Percentiles rank a stretch among this genome's conserved stretches.
phyloP scores from a whole-genome alignment of 1,140 invertebrate genomes.

The Euwallacea fornicatus region DNA sequence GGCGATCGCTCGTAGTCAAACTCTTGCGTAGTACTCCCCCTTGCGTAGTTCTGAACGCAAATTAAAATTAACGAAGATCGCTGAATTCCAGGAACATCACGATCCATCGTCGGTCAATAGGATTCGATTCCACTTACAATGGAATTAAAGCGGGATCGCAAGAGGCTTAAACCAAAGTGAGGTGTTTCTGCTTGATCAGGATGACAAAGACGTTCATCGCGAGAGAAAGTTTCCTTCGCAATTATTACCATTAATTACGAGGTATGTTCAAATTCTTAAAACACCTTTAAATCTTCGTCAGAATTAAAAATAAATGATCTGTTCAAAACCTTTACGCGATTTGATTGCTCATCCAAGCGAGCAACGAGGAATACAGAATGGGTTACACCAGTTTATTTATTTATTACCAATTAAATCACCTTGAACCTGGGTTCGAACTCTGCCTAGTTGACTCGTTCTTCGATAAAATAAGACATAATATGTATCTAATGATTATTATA shows the following conservation, averaged over 20 bases:
- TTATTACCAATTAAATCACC: constrained; percentile 8
- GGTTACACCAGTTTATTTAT: constrained; percentile 12
- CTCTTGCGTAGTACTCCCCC: no score
- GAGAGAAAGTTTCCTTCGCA: neutral
- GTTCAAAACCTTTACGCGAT: constrained; percentile 9
- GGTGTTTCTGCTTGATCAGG: no score
- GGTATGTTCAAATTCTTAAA: neutral
- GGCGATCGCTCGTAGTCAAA: no score
- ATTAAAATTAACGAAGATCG: no score
- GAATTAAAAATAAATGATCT: neutral
- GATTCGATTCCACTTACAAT: no score
- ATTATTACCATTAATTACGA: neutral
- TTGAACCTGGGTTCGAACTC: constrained; percentile 16
- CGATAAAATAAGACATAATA: constrained; percentile 1
- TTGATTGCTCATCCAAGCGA: constrained; percentile 12
- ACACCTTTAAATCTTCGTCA: neutral
- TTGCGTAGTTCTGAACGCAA: no score
- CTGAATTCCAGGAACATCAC: no score
- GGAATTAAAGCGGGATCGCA: no score
- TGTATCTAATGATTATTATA: constrained; percentile 15
- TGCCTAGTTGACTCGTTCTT: constrained; percentile 12
- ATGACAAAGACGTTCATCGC: no score
- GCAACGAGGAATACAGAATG: neutral
- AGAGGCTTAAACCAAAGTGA: no score
- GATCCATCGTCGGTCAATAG: no score